phyloP scores from a whole-genome alignment of 2,113 vertebrate genomes.

The Aphelocoma coerulescens region DNA sequence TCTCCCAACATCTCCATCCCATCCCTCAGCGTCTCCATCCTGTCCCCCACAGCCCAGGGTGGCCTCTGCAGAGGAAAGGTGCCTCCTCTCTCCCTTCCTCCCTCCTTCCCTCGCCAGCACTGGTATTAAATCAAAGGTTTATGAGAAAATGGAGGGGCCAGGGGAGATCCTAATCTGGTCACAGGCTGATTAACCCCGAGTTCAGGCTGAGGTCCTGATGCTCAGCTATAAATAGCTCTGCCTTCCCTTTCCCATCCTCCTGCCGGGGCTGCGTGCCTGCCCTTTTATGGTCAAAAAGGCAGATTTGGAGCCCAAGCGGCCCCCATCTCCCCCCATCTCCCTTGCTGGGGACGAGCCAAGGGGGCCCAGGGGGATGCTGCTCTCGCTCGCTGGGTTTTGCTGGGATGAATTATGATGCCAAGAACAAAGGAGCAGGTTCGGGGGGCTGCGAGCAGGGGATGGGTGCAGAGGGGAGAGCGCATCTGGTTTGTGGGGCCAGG shows the following conservation, averaged over 20 bases:
- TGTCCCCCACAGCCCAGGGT: rapidly evolving
- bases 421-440: conserved; percentile 54
- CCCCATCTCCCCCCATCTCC: conserved; percentile 67
- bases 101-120: background rate
- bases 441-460: background rate
- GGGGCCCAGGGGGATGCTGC: conserved; percentile 61
- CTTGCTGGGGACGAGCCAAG: conserved; percentile 64
- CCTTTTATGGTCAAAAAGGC: conserved; percentile 83
- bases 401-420: conserved; percentile 42
- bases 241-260: conserved; percentile 75
- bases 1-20: background rate
- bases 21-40: background rate
- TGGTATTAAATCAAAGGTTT: conserved; percentile 61
- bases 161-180: conserved; percentile 68
- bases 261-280: conserved; percentile 64
- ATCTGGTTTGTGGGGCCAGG: background rate
- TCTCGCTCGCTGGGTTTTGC: background rate
- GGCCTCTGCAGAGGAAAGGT: background rate
- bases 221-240: conserved; percentile 78
- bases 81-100: background rate
- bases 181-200: conserved; percentile 64
- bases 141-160: conserved; percentile 63
- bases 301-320: conserved; percentile 61
- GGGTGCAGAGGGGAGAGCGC: background rate
- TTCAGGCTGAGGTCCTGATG: conserved; percentile 69